Evolutionary conservation across 2,113 vertebrate genomes (phyloP).

Genomic region (Chionis minor): DNA sequence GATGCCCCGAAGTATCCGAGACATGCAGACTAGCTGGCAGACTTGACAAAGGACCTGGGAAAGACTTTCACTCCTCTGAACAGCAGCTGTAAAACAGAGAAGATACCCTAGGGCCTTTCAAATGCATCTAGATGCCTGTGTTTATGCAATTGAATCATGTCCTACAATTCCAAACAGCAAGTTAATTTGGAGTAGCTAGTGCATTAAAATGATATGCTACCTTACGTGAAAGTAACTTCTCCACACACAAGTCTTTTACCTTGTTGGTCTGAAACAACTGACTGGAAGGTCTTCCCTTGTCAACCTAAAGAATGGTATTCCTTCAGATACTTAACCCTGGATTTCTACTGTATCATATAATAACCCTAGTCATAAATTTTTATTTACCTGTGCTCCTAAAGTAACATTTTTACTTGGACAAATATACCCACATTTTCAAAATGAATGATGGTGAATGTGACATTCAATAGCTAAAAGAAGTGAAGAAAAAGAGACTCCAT

Average conservation of each 20-base stretch:
- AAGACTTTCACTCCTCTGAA: not conserved
- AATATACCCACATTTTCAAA: constrained; percentile 13
- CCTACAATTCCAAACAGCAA: constrained; percentile 26
- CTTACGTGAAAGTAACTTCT: not conserved
- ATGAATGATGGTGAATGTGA: not conserved
- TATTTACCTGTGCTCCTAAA: not conserved
- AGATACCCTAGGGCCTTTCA: constrained; percentile 40
- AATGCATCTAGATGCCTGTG: constrained; percentile 6
- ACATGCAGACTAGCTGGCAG: not conserved
- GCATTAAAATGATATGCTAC: constrained; percentile 8
- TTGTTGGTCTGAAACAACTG: not conserved
- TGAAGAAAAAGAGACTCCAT: not conserved
- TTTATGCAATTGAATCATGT: constrained; percentile 37
- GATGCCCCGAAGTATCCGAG: not conserved
- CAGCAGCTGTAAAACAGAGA: not conserved
- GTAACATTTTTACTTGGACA: not conserved
- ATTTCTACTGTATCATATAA: not conserved
- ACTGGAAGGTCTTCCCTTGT: not conserved
- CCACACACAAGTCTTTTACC: not conserved
- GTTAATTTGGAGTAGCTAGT: constrained; percentile 31
- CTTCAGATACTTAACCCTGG: not conserved
- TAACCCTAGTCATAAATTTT: not conserved
- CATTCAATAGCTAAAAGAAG: not conserved
- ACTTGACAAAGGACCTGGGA: not conserved
- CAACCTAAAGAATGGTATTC: not conserved